Conservation (phyloP, 2,888 invertebrate species). For the Lissocephala sabroskyi region DNA sequence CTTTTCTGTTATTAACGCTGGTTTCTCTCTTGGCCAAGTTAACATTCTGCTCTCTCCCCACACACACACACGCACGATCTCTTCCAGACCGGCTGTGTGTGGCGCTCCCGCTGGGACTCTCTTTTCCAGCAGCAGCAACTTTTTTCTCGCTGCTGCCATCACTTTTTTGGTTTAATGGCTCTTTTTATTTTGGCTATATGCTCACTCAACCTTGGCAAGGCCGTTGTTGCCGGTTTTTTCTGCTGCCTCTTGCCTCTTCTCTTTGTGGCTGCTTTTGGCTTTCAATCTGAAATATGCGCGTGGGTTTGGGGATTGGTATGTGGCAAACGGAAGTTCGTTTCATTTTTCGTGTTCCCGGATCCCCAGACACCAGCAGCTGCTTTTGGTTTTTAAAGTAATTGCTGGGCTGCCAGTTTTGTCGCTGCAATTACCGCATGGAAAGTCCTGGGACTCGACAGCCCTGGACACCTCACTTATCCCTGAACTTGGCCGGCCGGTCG, state of each 20-base stretch:
- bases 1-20: conserved; percentile 31
- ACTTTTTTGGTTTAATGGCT: conserved; percentile 39
- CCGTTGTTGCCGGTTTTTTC: conserved; percentile 68
- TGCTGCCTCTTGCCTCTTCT: conserved; percentile 13
- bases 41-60: conserved; percentile 2
- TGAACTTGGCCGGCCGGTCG: no score
- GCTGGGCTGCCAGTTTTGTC: conserved; percentile 38
- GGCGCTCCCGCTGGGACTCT: conserved; percentile 20
- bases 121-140: conserved; percentile 34
- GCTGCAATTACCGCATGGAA: no score
- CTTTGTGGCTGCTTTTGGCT: conserved; percentile 6
- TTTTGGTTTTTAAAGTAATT: conserved; percentile 30
- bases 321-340: conserved; percentile 52
- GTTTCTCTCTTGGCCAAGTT: conserved; percentile 16
- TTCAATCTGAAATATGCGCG: conserved; percentile 23
- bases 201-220: conserved; percentile 72
- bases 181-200: conserved; percentile 50
- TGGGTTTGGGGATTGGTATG: conserved; percentile 41
- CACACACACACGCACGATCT: no score
- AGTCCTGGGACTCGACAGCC: no score
- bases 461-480: no score
- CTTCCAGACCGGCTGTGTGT: no score
- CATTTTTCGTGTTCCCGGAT: conserved; percentile 36
- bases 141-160: conserved; percentile 37
- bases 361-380: conserved; percentile 28